phyloP scores from a whole-genome alignment of 2,113 vertebrate genomes.

The Tragelaphus buxtoni region DNA sequence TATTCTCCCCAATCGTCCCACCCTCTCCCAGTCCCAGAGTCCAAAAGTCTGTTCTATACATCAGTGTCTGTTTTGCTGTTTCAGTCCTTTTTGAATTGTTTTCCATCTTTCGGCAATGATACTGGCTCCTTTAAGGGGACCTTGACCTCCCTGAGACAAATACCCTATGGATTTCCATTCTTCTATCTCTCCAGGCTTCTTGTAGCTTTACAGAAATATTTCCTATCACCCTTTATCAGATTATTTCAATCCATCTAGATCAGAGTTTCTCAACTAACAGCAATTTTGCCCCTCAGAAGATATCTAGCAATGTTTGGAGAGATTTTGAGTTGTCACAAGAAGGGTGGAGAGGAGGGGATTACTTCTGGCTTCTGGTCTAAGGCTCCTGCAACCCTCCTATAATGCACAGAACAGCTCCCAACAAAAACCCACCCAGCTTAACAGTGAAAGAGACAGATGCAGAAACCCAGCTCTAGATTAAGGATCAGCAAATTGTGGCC shows the following conservation, averaged over 20 bases:
- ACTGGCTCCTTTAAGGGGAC: not conserved
- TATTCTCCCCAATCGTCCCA: no score
- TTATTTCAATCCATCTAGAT: not conserved
- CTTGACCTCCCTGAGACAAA: constrained; percentile 28
- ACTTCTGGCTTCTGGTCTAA: not conserved
- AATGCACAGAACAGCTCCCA: no score
- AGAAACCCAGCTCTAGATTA: not conserved
- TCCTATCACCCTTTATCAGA: not conserved
- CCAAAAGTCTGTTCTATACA: no score
- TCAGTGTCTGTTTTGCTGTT: no score
- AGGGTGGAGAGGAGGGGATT: not conserved
- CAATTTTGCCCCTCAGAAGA: not conserved
- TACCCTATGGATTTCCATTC: not conserved
- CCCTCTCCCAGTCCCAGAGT: no score
- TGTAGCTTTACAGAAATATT: not conserved
- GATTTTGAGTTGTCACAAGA: not conserved
- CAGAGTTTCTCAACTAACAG: not conserved
- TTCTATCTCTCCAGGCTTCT: not conserved
- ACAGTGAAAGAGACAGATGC: not conserved
- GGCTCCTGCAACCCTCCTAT: not conserved
- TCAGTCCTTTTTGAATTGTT: not conserved
- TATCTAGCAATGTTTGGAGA: not conserved
- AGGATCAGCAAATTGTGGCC: not conserved
- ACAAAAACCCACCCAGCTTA: not conserved
- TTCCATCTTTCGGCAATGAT: not conserved